phyloP scores from a whole-genome alignment of 2,797 vertebrate species.

The Lophotriccus pileatus region DNA sequence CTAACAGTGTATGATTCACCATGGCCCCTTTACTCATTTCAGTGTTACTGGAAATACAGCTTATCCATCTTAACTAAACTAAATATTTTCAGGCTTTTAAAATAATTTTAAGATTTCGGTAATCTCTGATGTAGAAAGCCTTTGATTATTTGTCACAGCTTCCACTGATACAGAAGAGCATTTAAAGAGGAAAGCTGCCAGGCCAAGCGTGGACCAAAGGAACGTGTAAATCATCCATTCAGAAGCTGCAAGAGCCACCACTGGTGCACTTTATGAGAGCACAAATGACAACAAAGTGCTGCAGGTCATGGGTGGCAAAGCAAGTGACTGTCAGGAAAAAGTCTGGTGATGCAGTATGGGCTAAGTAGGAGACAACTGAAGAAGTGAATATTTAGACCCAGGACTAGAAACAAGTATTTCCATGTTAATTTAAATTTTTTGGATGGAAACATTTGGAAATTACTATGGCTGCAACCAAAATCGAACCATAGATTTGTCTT shows the following conservation, averaged over 20 bases:
- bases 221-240: neutral
- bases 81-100: neutral
- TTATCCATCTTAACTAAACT: neutral
- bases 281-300: neutral
- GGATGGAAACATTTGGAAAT: neutral
- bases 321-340: neutral
- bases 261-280: neutral
- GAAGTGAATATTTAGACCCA: neutral
- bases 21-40: neutral
- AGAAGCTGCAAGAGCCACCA: neutral
- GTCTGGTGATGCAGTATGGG: fast-evolving
- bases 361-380: neutral
- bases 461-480: neutral
- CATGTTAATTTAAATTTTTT: neutral
- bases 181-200: neutral
- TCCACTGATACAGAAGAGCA: neutral
- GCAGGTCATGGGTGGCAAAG: neutral
- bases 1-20: slow-evolving; percentile 31
- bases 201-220: neutral
- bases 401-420: neutral
- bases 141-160: neutral
- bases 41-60: neutral
- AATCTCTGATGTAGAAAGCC: neutral
- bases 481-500: neutral
- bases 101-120: neutral